A percentile compares a stretch with the other conserved stretches of the same genome.
phyloP scores from a whole-genome alignment of 2,113 vertebrate genomes.

The Cricetomys ansorgei region DNA sequence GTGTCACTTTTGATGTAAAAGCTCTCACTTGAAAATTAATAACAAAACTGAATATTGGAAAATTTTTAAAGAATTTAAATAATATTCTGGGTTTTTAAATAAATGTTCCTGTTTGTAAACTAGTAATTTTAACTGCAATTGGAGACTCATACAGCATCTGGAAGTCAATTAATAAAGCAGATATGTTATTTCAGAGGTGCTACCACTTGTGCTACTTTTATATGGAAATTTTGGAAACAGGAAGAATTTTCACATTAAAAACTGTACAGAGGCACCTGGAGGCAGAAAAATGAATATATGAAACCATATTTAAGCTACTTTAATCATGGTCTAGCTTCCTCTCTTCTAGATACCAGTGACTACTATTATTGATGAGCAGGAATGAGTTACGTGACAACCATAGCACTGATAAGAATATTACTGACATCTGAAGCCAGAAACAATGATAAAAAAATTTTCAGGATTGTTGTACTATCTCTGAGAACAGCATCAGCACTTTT shows the following conservation, averaged over 20 bases:
- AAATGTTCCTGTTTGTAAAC: conserved; percentile 51
- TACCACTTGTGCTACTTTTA: background rate
- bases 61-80: background rate
- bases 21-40: conserved; percentile 38
- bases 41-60: conserved; percentile 15
- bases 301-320: background rate
- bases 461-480: background rate
- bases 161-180: background rate
- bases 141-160: background rate
- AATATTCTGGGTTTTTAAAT: conserved; percentile 24
- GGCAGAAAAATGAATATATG: background rate
- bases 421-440: background rate
- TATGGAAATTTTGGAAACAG: background rate
- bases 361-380: background rate
- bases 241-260: background rate
- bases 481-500: background rate
- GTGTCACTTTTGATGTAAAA: conserved; percentile 45
- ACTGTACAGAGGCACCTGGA: background rate
- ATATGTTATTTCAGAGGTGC: background rate
- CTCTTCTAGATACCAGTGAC: background rate
- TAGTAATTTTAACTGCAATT: background rate
- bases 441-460: conserved; percentile 33
- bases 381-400: background rate
- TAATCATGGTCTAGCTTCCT: background rate
- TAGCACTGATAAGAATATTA: background rate